phyloP scores from a whole-genome alignment of 2,113 vertebrate genomes.

The Tinamus guttatus region DNA sequence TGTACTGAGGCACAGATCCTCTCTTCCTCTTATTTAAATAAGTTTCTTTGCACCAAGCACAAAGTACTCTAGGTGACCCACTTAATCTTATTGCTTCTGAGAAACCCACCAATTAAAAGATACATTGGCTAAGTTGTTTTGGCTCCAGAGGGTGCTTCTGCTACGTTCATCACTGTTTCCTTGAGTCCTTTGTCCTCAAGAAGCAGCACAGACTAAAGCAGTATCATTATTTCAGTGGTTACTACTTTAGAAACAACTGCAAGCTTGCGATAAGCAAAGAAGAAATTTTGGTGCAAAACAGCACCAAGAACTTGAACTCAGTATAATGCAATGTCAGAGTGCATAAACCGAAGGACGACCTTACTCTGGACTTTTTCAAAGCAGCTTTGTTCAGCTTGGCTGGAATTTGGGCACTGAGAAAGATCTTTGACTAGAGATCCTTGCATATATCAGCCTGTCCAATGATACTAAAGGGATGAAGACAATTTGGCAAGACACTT shows the following conservation, averaged over 20 bases:
- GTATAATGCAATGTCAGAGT: background rate
- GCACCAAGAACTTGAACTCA: no score
- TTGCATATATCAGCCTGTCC: background rate
- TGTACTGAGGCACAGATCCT: background rate
- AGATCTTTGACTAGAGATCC: background rate
- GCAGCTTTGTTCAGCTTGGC: rapidly evolving
- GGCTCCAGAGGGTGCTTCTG: background rate
- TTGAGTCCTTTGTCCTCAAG: background rate
- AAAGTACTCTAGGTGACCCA: conserved; percentile 1
- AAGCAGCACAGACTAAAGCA: background rate
- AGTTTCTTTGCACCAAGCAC: conserved; percentile 5
- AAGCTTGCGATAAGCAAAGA: no score
- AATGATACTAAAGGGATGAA: background rate
- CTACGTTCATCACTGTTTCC: background rate
- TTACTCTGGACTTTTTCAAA: background rate
- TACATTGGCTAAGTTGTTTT: background rate
- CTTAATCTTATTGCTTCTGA: conserved; percentile 38
- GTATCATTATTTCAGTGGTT: background rate
- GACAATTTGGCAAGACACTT: background rate
- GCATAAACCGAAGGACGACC: background rate
- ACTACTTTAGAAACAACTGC: no score
- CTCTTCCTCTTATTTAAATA: conserved; percentile 1
- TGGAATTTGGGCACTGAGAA: background rate
- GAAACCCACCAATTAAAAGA: background rate
- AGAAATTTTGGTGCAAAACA: no score